Base-by-base conservation (phyloP, 2,113 vertebrate species). In the Puffinus mauretanicus region DNA sequence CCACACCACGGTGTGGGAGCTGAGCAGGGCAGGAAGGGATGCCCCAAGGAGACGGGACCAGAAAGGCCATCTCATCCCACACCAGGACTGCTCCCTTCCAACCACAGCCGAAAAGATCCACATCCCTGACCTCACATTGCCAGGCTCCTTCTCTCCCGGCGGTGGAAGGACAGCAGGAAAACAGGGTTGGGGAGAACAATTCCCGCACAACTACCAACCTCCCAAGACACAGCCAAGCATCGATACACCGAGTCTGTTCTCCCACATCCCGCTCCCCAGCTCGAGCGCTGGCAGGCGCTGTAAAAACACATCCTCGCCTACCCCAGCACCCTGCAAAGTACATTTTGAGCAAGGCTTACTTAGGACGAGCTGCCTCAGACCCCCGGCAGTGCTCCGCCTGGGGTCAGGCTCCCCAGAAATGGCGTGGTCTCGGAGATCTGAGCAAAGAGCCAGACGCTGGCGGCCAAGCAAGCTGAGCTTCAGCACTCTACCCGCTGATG, bases 391-490 rank as follows among this genome's bases (percentile, higher is more conserved):
- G 17, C 55, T 76, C 51, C 1, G 1, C 54, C 47, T 30, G 38
- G 51, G 69, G 44, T 54, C 70, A 40, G 16, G 47, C 44, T 73
- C 38, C 69, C 38, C 66, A 86, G 66, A 82, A 89, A 61, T 1
- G 8, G 32, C 1, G 0, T 4, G 60, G 42, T 78, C 80, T 69
- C 18, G 1, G 8, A 11, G 46, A 82, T 54, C 49, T 27, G 24
- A 88, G 64, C 78, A 64, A 71, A 83, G 44, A 80, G 38, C 2
- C 1, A 60, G 60, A 64, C 2, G 21, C 70, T 78, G 75, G 60
- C 82, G 97, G 83, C 40, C 84, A 76, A 79, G 62, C 51, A 72
- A 91, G 65, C 49, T 90, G 81, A 83, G 62, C 58, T 83, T 82
- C 79, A 95, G 71, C 79, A 52, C 46, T 24, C 64, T n/a, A 62